Percentiles rank a stretch among this genome's conserved stretches.
phyloP scores from a whole-genome alignment of 2,113 vertebrate genomes.

The Menura novaehollandiae region DNA sequence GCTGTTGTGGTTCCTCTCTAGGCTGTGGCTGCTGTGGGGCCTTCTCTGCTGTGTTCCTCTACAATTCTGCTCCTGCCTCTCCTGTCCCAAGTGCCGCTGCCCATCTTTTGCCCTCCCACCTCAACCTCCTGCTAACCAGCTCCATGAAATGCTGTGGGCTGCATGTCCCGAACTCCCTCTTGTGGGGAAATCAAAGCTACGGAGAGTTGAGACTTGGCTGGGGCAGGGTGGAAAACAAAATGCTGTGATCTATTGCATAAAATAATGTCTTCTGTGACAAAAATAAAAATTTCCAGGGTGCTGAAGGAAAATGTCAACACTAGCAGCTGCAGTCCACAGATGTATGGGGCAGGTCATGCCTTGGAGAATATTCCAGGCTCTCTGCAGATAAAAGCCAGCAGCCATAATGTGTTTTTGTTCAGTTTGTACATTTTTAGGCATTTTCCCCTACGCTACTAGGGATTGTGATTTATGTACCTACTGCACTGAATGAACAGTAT shows the following conservation, averaged over 20 bases:
- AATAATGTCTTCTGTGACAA: not conserved
- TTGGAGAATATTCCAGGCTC: not conserved
- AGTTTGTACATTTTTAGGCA: not conserved
- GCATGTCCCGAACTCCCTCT: constrained; percentile 9
- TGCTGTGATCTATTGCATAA: not conserved
- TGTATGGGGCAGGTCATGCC: not conserved
- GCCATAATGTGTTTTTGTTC: not conserved
- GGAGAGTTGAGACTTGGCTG: not conserved
- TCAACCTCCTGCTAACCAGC: not conserved
- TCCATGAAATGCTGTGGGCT: not conserved
- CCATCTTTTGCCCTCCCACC: not conserved
- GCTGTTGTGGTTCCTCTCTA: not conserved
- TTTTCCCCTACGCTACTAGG: not conserved
- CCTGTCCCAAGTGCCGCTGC: not conserved
- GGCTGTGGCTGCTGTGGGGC: not conserved
- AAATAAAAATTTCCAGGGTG: not conserved
- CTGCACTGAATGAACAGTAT: not conserved
- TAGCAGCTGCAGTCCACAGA: not conserved
- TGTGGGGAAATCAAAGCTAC: not conserved
- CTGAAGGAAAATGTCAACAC: not conserved
- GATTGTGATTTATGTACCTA: not conserved
- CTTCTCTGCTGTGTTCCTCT: not conserved
- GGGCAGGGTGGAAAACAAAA: not conserved
- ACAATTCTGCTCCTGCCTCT: not conserved
- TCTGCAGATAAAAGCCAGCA: not conserved